phyloP scores from a whole-genome alignment of 2,888 invertebrate species.

The Stegana nigrithorax region DNA sequence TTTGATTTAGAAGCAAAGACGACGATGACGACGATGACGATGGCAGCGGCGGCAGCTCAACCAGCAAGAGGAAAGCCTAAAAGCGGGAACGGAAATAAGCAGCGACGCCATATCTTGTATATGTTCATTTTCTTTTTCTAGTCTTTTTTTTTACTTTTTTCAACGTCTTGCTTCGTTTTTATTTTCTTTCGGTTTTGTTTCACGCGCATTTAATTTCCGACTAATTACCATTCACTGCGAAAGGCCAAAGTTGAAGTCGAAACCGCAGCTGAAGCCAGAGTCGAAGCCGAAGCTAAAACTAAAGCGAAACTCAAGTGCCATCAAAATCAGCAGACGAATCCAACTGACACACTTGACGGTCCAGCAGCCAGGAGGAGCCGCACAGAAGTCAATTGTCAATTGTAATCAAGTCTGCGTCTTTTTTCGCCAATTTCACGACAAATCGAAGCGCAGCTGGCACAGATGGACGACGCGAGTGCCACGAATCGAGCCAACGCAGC shows the following conservation, averaged over 20 bases:
- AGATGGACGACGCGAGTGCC: too few species aligned
- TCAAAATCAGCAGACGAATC: too few species aligned
- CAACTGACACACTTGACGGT: too few species aligned
- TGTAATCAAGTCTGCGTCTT: background rate
- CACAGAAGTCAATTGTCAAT: background rate
- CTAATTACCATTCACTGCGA: slow-evolving; percentile 3
- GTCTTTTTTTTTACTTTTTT: background rate
- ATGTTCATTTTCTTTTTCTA: background rate
- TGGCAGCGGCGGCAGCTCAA: background rate
- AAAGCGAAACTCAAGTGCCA: too few species aligned
- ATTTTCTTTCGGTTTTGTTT: background rate
- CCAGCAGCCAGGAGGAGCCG: too few species aligned
- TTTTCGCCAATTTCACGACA: too few species aligned
- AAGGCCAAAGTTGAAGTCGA: too few species aligned
- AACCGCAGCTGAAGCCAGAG: too few species aligned
- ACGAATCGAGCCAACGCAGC: too few species aligned
- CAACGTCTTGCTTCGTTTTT: background rate
- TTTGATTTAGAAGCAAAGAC: slow-evolving; percentile 5
- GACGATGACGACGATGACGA: background rate
- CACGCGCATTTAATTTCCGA: background rate
- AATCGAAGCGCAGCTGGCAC: too few species aligned
- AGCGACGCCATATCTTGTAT: slow-evolving; percentile 3
- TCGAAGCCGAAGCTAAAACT: too few species aligned
- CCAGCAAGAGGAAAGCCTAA: background rate
- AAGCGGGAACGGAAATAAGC: slow-evolving; percentile 5